Conservation (phyloP, 2,888 invertebrate genomes). For the Alviniconcha strummeri region DNA sequence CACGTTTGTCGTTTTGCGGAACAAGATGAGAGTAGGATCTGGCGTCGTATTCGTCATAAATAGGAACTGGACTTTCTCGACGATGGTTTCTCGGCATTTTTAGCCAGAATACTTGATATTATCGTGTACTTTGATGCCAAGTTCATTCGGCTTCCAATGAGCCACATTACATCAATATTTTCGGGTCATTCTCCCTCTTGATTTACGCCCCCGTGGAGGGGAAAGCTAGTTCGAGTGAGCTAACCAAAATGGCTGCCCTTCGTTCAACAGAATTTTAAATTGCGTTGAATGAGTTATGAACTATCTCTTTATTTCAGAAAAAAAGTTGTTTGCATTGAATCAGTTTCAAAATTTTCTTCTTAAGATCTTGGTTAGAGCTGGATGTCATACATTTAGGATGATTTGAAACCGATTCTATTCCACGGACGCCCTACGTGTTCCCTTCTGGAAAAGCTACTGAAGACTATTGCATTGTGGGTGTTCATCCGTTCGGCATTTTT, state of each 20-base stretch:
- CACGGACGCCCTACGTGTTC: background rate
- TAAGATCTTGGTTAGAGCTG: background rate
- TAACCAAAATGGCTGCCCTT: constrained; percentile 19
- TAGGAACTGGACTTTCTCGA: constrained; percentile 32
- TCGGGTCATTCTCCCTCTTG: background rate
- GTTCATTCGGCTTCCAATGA: background rate
- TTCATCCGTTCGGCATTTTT: background rate
- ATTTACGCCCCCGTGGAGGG: background rate
- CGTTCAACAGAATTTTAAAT: background rate
- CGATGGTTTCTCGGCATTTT: constrained; percentile 32
- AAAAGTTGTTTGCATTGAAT: background rate
- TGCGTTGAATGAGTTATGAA: background rate
- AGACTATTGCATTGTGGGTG: background rate
- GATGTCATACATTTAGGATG: background rate
- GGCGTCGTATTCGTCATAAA: constrained; percentile 64
- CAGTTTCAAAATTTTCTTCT: background rate
- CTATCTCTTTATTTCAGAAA: background rate
- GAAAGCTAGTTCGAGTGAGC: background rate
- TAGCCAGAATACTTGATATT: background rate
- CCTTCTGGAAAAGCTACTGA: background rate
- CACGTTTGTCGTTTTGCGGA: constrained; percentile 41
- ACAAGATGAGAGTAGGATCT: constrained; percentile 63
- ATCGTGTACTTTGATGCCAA: constrained; percentile 4
- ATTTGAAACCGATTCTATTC: background rate
- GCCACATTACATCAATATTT: background rate